Percentiles rank a stretch among this genome's conserved stretches.
These are phyloP conservation scores for Onychorhynchus coronatus DNA, from an alignment of 2,113 vertebrate genomes.

Conservation along the genomic window DNA sequence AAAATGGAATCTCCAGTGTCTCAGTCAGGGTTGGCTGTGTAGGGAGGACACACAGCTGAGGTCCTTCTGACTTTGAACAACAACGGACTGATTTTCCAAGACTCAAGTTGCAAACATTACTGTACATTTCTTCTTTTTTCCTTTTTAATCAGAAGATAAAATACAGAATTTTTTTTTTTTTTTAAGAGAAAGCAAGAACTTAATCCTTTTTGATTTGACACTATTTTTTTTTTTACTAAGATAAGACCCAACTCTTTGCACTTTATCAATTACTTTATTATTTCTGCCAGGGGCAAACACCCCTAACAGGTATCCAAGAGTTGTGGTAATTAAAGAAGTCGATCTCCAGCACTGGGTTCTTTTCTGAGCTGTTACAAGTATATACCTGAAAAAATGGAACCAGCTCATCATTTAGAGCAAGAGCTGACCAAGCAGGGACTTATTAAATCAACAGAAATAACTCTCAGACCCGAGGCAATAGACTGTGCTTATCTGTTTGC, in stretches of 20 bases:
- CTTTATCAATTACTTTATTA: neutral
- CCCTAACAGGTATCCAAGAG: neutral
- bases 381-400: neutral
- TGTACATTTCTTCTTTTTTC: neutral
- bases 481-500: neutral
- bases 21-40: neutral
- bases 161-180: neutral
- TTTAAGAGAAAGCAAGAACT: neutral
- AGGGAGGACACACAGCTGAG: neutral
- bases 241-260: neutral
- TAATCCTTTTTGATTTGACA: neutral
- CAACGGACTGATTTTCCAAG: neutral
- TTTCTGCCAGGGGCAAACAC: neutral
- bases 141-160: neutral
- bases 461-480: neutral
- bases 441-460: neutral
- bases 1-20: neutral
- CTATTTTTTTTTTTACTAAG: neutral
- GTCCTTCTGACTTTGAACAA: neutral
- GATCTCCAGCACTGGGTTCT: neutral
- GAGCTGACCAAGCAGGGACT: neutral
- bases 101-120: neutral
- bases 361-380: neutral
- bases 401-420: neutral
- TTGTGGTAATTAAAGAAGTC: neutral